Percentiles rank a stretch among this genome's conserved stretches.
These are phyloP conservation scores for Xenus cinereus DNA, from an alignment of 2,113 vertebrate species.

Conservation along the genomic window DNA sequence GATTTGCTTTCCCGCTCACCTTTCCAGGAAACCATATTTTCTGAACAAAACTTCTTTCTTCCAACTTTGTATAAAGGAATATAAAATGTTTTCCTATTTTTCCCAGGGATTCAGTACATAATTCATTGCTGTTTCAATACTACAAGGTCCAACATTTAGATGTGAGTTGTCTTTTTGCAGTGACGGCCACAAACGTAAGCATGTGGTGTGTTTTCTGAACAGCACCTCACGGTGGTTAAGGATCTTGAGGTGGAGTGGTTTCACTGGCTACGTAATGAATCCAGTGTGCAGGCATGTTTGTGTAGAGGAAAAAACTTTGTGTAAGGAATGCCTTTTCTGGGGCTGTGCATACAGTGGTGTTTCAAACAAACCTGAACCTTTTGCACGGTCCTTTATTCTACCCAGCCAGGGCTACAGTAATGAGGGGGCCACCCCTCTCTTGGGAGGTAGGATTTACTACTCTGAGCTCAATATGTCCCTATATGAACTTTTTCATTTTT, in stretches of 20 bases:
- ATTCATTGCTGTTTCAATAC: background rate
- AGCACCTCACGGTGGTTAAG: background rate
- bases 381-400: background rate
- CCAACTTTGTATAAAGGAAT: background rate
- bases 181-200: background rate
- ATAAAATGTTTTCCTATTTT: background rate
- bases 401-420: background rate
- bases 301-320: background rate
- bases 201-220: background rate
- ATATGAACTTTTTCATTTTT: background rate
- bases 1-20: background rate
- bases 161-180: background rate
- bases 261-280: background rate
- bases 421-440: background rate
- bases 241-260: background rate
- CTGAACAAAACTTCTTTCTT: background rate
- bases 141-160: background rate
- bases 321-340: background rate
- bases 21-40: background rate
- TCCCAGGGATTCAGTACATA: background rate
- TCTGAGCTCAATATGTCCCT: background rate
- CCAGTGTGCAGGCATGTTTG: background rate
- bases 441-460: background rate
- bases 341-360: background rate
- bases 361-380: background rate